Evolutionary conservation across 30 jellyfish, hydroid and myxozoan species (phyloP).

Genomic region (Chrysaora quinquecirrha): DNA sequence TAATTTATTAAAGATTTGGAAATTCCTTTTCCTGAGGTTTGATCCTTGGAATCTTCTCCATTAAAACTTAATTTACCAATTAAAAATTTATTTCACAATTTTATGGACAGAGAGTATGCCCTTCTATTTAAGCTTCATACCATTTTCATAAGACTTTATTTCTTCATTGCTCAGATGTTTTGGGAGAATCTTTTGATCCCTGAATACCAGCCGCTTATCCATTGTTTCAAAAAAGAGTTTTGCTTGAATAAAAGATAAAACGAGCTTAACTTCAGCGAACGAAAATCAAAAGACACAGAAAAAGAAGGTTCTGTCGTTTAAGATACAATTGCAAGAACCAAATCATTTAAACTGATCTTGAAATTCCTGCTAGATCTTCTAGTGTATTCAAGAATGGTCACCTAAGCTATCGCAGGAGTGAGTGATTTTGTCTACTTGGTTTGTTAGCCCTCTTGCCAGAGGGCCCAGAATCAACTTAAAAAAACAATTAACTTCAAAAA

Average conservation of each 20-base stretch:
- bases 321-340: too few species aligned
- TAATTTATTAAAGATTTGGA: too few species aligned
- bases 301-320: background rate
- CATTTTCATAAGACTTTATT: constrained; percentile 15
- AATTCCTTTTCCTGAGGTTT: too few species aligned
- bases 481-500: too few species aligned
- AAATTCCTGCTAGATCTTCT: background rate
- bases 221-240: constrained; percentile 28
- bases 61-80: too few species aligned
- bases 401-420: background rate
- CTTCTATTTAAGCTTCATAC: too few species aligned
- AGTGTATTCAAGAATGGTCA: background rate
- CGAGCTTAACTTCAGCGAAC: too few species aligned
- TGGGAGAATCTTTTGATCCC: constrained; percentile 21
- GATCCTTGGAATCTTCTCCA: too few species aligned
- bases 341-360: background rate
- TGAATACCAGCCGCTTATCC: constrained; percentile 36
- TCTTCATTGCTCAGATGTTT: background rate
- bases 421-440: background rate
- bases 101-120: too few species aligned
- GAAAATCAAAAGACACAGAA: background rate
- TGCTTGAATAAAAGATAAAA: constrained; percentile 16
- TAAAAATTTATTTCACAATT: too few species aligned
- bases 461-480: too few species aligned
- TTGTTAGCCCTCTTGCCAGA: too few species aligned